phyloP scores from a whole-genome alignment of 2,113 vertebrate species.

The Phalacrocorax carbo region DNA sequence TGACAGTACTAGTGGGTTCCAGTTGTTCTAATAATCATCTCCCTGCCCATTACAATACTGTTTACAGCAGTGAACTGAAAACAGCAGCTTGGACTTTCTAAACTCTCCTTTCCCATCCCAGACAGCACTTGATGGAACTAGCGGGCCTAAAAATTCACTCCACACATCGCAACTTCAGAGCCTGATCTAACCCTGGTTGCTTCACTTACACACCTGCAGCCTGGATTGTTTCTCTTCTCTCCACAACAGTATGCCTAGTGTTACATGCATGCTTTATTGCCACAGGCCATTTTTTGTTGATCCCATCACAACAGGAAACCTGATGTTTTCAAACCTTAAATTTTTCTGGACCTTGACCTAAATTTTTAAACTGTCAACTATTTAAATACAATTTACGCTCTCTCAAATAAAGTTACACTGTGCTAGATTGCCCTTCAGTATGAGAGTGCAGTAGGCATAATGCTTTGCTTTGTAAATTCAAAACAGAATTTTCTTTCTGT shows the following conservation, averaged over 20 bases:
- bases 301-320: not conserved
- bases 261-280: not conserved
- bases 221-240: not conserved
- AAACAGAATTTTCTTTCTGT: not conserved
- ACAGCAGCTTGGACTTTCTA: not conserved
- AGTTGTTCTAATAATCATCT: not conserved
- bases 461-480: not conserved
- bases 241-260: not conserved
- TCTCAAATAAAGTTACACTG: not conserved
- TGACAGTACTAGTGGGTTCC: not conserved
- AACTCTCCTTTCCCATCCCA: not conserved
- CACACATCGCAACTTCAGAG: not conserved
- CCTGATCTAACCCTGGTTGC: not conserved
- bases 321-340: not conserved
- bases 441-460: not conserved
- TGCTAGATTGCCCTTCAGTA: not conserved
- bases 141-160: not conserved
- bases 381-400: not conserved
- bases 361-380: not conserved
- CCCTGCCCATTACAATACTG: fast-evolving
- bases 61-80: not conserved
- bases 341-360: not conserved
- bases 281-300: not conserved
- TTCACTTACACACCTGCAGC: not conserved
- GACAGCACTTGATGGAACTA: not conserved